Conservation (phyloP, 2,797 vertebrate species). For the Sciurus vulgaris region DNA sequence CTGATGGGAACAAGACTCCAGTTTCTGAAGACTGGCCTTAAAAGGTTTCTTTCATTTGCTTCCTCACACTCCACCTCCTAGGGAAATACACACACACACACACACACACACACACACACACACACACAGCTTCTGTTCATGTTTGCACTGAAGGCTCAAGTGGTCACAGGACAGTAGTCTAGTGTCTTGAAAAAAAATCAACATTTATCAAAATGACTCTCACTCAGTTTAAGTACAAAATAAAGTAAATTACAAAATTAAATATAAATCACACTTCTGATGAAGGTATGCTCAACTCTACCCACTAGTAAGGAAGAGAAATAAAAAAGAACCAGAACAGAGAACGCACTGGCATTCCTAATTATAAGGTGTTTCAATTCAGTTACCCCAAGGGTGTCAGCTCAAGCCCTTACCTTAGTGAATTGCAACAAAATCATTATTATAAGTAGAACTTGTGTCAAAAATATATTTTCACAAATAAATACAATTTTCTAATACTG, state of each 20-base stretch:
- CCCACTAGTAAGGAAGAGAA: neutral
- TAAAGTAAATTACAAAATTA: slow-evolving; percentile 46
- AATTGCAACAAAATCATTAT: neutral
- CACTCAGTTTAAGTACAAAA: slow-evolving; percentile 38
- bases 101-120: neutral
- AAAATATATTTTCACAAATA: slow-evolving; percentile 39
- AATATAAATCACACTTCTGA: neutral
- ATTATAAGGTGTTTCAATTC: neutral
- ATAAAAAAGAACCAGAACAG: neutral
- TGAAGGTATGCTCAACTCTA: neutral
- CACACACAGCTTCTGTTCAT: neutral
- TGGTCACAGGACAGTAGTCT: neutral
- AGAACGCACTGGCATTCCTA: neutral
- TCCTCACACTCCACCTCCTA: neutral
- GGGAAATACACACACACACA: neutral
- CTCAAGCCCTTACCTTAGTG: neutral
- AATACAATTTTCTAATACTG: too few relatives aligned
- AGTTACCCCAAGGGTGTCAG: neutral
- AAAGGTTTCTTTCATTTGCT: slow-evolving; percentile 25
- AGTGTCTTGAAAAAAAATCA: neutral
- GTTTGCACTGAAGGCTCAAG: neutral
- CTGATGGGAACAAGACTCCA: neutral
- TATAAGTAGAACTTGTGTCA: neutral
- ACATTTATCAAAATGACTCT: slow-evolving; percentile 1
- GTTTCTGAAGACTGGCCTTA: neutral